Percentiles rank a stretch among this genome's conserved stretches.
These are phyloP conservation scores for Vanessa tameamea DNA, from an alignment of 1,140 invertebrate species.

Conservation along the genomic window DNA sequence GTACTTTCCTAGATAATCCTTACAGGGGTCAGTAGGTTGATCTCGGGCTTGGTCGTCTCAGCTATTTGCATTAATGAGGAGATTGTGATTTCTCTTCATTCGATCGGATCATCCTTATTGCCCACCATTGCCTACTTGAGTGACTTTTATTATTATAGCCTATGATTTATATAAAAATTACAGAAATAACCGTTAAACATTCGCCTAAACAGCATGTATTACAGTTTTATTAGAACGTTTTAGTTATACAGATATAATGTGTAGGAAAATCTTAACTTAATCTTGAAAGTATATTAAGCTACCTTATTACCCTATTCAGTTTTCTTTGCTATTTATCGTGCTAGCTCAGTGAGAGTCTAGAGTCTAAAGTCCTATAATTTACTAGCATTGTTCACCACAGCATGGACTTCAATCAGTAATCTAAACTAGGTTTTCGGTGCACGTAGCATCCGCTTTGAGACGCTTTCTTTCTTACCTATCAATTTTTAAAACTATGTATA, in stretches of 20 bases:
- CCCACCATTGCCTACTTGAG: constrained; percentile 12
- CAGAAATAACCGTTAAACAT: neutral
- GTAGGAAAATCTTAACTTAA: neutral
- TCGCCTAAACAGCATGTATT: too few relatives aligned
- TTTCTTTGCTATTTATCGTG: constrained; percentile 73
- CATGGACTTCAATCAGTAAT: constrained; percentile 49
- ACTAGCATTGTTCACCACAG: constrained; percentile 60
- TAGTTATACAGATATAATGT: too few relatives aligned
- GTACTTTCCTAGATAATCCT: constrained; percentile 43
- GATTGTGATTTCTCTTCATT: constrained; percentile 62
- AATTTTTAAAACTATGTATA: constrained; percentile 24
- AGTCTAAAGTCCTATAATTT: constrained; percentile 74
- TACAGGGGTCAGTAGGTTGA: constrained; percentile 67
- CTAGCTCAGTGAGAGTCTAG: constrained; percentile 64
- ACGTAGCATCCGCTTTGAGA: constrained; percentile 57
- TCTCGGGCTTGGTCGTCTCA: constrained; percentile 41
- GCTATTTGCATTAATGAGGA: constrained; percentile 67
- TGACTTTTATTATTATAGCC: neutral
- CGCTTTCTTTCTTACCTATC: constrained; percentile 54
- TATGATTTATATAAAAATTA: neutral
- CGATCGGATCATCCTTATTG: constrained; percentile 45
- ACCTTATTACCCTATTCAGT: constrained; percentile 57
- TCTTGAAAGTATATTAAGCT: constrained; percentile 31
- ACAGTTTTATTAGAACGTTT: too few relatives aligned
- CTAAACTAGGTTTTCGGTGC: constrained; percentile 74